Evolutionary conservation across 2,797 vertebrate genomes (phyloP).

Genomic region (Crocidura indochinensis): DNA sequence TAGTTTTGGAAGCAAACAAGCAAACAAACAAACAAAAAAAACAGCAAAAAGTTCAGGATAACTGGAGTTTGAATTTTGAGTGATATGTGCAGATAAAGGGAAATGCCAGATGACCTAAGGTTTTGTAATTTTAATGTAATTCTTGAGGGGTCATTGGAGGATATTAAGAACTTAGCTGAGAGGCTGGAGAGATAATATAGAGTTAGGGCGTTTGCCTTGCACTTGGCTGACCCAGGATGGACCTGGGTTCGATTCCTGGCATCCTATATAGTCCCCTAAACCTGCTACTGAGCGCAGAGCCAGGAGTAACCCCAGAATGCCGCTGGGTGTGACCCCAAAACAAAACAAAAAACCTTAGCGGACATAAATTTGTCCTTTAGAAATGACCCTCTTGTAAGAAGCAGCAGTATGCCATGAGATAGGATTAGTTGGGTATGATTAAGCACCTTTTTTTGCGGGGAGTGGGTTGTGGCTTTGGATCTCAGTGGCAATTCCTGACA

Average conservation of each 20-base stretch:
- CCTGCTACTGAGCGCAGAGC: too few species aligned
- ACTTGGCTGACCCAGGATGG: too few species aligned
- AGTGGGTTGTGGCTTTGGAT: too few species aligned
- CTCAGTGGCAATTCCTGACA: too few species aligned
- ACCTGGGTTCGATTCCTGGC: too few species aligned
- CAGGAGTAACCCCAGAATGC: too few species aligned
- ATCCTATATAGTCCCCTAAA: too few species aligned
- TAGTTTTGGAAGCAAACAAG: conserved; percentile 19
- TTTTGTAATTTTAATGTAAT: conserved; percentile 30
- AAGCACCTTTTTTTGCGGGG: not conserved
- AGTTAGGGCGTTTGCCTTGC: too few species aligned
- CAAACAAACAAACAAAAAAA: too few species aligned
- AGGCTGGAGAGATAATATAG: too few species aligned
- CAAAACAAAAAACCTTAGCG: too few species aligned
- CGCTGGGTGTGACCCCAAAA: too few species aligned
- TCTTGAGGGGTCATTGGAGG: not conserved
- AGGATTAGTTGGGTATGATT: conserved; percentile 10
- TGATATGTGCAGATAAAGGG: conserved; percentile 3
- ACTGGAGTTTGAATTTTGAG: not conserved
- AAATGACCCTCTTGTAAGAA: conserved; percentile 27
- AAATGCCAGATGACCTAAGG: not conserved
- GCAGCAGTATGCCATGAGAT: not conserved
- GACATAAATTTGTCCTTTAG: not conserved
- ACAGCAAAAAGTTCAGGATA: conserved; percentile 7
- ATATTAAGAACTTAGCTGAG: conserved; percentile 18